Base-by-base conservation (phyloP, 2,113 vertebrate genomes). In the Gavia stellata region DNA sequence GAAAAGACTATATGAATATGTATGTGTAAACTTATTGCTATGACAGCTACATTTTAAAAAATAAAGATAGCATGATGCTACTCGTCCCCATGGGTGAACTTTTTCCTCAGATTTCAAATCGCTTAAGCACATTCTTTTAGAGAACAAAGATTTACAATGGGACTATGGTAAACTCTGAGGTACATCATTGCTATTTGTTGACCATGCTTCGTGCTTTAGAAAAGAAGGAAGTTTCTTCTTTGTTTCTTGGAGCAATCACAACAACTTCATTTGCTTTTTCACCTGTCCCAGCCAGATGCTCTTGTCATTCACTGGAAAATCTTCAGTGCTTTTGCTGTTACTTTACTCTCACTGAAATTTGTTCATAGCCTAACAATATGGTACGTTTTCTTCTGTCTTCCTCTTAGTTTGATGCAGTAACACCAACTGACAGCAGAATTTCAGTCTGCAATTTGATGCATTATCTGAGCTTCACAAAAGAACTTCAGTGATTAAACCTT, bases 41-140 rank as follows among this genome's bases (percentile, higher is more conserved):
- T 52, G 53, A 68, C 14, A 62, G 2, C 3, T 58, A n/a, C 6
- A 38, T 42, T 40, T 38, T 7, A 78, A 66, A 80, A 58, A 44
- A 12, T 62, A 26, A 77, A 50, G 62, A 12, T 31, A 45, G 1
- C 3, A 6, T 0, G 0, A 52, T 77, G 21, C 1, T 67, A 34
- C 13, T 73, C 1, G 1, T 34, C 12, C 6, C 31, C 9, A 21
- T 21, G 7, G 3, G 3, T 55, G 38, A 85, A 34, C 31, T 13
- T 50, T 47, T 34, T 53, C 75, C 44, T 65, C 14, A 61, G 21
- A 52, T 67, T 67, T 85, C 42, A 58, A 77, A 52, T 55, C 9
- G 13, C 25, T 33, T 58, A 42, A 44, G 13, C 14, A 53, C 4
- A 24, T 78, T 81, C 7, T 34, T 63, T 50, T 45, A 40, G 17